Conservation (phyloP, 2,113 vertebrate species). For the Tiliqua scincoides region DNA sequence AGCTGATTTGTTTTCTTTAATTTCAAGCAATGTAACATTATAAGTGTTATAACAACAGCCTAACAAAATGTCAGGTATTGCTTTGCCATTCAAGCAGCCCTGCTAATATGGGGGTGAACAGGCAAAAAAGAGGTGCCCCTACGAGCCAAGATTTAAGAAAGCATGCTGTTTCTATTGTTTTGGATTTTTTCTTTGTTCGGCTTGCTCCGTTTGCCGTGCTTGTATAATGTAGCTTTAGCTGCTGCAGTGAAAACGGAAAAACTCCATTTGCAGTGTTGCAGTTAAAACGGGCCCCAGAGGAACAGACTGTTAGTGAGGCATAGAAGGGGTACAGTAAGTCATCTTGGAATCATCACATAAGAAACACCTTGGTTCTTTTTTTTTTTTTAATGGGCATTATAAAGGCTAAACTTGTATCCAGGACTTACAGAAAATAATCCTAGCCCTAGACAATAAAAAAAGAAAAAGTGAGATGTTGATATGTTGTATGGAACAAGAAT, state of each 20-base stretch:
- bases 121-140: neutral
- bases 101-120: neutral
- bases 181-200: neutral
- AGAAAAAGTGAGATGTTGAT: neutral
- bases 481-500: slow-evolving; percentile 36
- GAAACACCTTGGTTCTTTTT: neutral
- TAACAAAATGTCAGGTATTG: neutral
- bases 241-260: neutral
- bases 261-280: neutral
- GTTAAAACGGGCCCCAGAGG: neutral
- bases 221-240: neutral
- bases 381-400: neutral
- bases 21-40: slow-evolving; percentile 7
- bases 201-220: neutral
- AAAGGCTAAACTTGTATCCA: neutral
- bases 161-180: neutral
- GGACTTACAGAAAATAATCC: neutral
- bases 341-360: neutral
- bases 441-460: slow-evolving; percentile 16
- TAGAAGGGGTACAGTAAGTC: neutral
- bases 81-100: neutral
- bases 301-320: neutral
- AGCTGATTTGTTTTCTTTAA: neutral
- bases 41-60: neutral
- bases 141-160: neutral